Conservation (phyloP, 2,113 vertebrate species). For the Psettodes erumei region DNA sequence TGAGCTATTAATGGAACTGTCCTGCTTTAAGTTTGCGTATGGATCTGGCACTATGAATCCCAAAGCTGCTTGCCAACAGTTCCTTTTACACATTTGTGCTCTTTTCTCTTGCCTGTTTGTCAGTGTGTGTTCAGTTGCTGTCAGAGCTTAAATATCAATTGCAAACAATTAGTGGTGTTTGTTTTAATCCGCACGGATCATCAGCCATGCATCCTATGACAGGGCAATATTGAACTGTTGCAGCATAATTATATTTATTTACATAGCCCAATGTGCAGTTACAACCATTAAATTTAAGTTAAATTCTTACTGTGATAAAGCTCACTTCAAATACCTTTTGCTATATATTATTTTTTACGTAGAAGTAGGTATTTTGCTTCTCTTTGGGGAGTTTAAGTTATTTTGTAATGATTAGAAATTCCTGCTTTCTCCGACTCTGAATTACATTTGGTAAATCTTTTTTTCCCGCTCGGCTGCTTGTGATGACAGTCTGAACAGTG, state of each 20-base stretch:
- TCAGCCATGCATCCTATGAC: no score
- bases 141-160: constrained; percentile 40
- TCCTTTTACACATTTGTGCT: constrained; percentile 2
- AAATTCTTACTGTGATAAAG: no score
- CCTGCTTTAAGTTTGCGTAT: constrained; percentile 17
- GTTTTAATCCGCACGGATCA: constrained; percentile 33
- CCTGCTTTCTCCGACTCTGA: background rate
- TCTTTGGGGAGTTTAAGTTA: no score
- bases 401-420: background rate
- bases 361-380: no score
- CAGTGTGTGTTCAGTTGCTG: background rate
- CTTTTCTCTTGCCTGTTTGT: constrained; percentile 29
- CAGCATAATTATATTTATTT: no score
- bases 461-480: background rate
- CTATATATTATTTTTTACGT: no score
- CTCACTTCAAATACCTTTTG: no score
- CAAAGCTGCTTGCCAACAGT: constrained; percentile 28
- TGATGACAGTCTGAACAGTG: background rate
- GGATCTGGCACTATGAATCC: constrained; percentile 1
- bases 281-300: background rate
- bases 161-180: constrained; percentile 48
- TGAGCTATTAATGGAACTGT: constrained; percentile 29
- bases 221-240: background rate
- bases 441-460: background rate
- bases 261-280: no score